phyloP scores from a whole-genome alignment of 1,140 invertebrate species.

The Tetraneura akinire region DNA sequence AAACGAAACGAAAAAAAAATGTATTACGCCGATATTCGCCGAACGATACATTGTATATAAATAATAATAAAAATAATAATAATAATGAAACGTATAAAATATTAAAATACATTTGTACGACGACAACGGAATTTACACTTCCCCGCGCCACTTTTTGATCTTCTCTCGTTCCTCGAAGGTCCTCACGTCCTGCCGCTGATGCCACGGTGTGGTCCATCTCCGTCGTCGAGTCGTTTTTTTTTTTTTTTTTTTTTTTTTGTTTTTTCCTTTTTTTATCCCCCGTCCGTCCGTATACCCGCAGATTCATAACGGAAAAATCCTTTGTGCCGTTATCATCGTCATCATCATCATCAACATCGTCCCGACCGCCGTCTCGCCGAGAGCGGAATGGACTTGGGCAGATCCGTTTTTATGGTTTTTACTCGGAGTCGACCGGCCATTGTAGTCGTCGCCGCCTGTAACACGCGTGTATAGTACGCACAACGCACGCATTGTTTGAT shows the following conservation, averaged over 20 bases:
- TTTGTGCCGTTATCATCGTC: not conserved
- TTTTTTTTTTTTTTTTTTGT: not conserved
- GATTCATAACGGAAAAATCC: conserved; percentile 32
- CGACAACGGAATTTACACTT: not conserved
- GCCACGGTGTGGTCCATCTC: not conserved
- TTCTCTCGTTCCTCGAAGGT: not conserved
- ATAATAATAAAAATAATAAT: not conserved
- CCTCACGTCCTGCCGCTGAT: not conserved
- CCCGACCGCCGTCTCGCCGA: not conserved
- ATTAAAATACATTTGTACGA: conserved; percentile 38
- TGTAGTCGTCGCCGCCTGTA: conserved; percentile 37
- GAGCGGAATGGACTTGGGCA: not conserved
- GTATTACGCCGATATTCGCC: too few relatives aligned
- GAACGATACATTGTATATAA: not conserved
- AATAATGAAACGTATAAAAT: not conserved
- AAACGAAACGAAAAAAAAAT: too few relatives aligned
- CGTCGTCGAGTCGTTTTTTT: not conserved
- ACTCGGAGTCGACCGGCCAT: conserved; percentile 20
- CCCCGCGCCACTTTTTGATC: not conserved
- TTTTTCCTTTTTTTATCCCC: not conserved
- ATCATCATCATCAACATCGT: not conserved
- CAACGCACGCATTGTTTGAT: conserved; percentile 9
- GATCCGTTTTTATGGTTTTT: conserved; percentile 44
- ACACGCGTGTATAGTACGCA: too few relatives aligned
- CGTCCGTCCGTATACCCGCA: not conserved